A percentile compares a stretch with the other conserved stretches of the same genome.
Evolutionary conservation across 2,113 vertebrate genomes (phyloP).

Genomic region (Prolemur simus): DNA sequence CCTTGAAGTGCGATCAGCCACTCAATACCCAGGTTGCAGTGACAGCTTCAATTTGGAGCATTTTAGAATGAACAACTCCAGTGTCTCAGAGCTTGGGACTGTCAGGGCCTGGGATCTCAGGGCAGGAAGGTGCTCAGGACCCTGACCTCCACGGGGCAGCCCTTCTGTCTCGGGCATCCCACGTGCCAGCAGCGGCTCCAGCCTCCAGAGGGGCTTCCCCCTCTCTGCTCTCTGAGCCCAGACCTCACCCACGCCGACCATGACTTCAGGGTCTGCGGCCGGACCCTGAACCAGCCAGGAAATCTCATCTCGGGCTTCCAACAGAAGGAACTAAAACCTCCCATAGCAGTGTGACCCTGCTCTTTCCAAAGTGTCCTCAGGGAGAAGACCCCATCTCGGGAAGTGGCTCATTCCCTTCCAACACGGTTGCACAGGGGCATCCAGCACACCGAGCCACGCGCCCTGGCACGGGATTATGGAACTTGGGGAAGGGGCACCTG

Average conservation of each 20-base stretch:
- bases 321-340: not conserved
- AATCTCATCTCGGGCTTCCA: not conserved
- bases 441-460: not conserved
- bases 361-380: not conserved
- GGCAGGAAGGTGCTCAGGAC: not conserved
- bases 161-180: not conserved
- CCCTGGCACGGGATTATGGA: not conserved
- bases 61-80: not conserved
- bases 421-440: accelerated
- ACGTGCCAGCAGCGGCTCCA: not conserved
- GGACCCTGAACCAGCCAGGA: not conserved
- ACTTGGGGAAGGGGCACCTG: not conserved
- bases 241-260: not conserved
- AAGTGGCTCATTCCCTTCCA: not conserved
- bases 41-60: not conserved
- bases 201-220: not conserved
- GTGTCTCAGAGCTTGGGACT: not conserved
- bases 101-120: not conserved
- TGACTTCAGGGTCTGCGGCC: not conserved
- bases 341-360: not conserved
- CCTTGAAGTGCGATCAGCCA: accelerated
- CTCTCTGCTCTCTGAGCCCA: not conserved
- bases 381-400: not conserved
- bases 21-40: not conserved
- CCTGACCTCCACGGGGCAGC: not conserved